Evolutionary conservation across 1,140 invertebrate species (phyloP).

Genomic region (Pectinophora gossypiella): DNA sequence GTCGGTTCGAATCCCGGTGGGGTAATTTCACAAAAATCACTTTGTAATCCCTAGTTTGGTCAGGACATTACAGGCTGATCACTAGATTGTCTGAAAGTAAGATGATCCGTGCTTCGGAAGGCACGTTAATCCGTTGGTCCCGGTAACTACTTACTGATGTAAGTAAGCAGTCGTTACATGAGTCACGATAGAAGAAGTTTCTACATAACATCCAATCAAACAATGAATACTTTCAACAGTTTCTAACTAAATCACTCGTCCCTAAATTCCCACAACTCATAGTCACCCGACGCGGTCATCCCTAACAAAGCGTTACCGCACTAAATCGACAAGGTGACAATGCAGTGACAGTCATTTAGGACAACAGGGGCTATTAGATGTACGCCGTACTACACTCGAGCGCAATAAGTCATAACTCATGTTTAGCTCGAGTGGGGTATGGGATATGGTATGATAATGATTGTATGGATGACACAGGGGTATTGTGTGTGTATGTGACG

Average conservation of each 20-base stretch:
- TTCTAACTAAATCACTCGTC: not conserved
- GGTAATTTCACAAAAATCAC: too few species aligned
- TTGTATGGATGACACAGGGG: not conserved
- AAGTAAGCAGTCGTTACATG: too few species aligned
- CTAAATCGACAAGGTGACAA: conserved; percentile 57
- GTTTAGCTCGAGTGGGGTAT: too few species aligned
- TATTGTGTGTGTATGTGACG: not conserved
- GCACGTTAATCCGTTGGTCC: too few species aligned
- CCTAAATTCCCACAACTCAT: not conserved
- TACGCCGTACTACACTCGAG: conserved; percentile 10
- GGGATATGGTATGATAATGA: not conserved
- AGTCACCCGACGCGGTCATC: conserved; percentile 28
- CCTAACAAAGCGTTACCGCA: conserved; percentile 19
- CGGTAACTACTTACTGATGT: too few species aligned
- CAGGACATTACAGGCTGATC: too few species aligned
- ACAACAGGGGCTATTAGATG: conserved; percentile 47
- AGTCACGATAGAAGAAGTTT: too few species aligned
- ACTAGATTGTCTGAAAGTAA: too few species aligned
- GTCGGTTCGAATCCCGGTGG: too few species aligned
- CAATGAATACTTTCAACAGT: not conserved
- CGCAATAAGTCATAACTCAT: conserved; percentile 58
- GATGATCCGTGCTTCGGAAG: too few species aligned
- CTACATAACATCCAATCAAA: too few species aligned
- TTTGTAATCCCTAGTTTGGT: too few species aligned
- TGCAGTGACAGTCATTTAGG: conserved; percentile 61